A percentile compares a stretch with the other conserved stretches of the same genome.
phyloP scores from a whole-genome alignment of 2,113 vertebrate species.

The Elaphurus davidianus region DNA sequence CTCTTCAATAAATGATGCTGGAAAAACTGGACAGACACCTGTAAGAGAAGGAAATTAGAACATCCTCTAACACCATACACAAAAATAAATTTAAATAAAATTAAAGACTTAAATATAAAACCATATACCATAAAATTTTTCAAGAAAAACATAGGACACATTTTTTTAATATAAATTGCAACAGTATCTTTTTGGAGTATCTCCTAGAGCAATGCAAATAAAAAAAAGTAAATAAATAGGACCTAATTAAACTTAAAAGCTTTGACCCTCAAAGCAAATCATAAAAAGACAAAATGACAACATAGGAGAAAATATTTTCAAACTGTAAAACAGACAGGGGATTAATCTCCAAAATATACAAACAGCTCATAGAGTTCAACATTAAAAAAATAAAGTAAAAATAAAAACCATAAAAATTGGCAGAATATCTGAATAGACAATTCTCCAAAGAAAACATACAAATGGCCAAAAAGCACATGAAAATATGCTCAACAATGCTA shows the following conservation, averaged over 20 bases:
- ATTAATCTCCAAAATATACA: neutral
- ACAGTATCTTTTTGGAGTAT: neutral
- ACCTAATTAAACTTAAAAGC: neutral
- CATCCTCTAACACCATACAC: neutral
- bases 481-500: neutral
- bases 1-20: neutral
- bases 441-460: neutral
- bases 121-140: neutral
- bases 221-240: neutral
- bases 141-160: neutral
- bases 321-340: neutral
- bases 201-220: neutral
- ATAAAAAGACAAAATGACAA: neutral
- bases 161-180: neutral
- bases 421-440: neutral
- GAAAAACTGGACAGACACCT: neutral
- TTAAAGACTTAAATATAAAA: neutral
- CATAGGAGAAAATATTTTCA: neutral
- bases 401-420: neutral
- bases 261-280: neutral
- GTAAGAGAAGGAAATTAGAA: neutral
- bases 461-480: neutral
- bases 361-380: neutral
- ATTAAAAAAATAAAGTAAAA: neutral
- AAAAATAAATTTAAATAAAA: neutral